Evolutionary conservation across 1,140 invertebrate species (phyloP).

Genomic region (Coenobita brevimanus): DNA sequence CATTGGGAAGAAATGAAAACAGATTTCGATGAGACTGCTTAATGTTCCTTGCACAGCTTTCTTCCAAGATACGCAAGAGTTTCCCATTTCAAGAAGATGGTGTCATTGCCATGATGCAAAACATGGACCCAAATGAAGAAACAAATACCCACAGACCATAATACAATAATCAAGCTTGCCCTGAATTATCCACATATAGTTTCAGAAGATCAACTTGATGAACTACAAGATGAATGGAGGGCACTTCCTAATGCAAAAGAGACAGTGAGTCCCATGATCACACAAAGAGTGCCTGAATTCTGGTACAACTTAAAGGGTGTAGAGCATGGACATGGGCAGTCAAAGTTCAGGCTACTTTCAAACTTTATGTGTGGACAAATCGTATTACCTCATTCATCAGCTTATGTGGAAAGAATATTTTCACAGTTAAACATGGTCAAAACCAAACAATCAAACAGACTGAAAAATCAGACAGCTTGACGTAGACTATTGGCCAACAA

Average conservation of each 20-base stretch:
- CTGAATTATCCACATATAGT: background rate
- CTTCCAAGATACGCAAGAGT: too few species aligned
- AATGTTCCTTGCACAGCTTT: too few species aligned
- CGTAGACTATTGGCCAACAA: conserved; percentile 16
- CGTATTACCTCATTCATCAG: background rate
- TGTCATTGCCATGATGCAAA: conserved; percentile 22
- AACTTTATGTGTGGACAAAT: conserved; percentile 18
- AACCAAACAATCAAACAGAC: conserved; percentile 28
- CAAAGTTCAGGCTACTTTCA: conserved; percentile 18
- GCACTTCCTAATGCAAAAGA: background rate
- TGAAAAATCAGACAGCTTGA: conserved; percentile 25
- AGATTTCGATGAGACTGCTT: too few species aligned
- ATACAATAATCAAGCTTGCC: conserved; percentile 23
- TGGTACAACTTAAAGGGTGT: conserved; percentile 14
- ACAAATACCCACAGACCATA: background rate
- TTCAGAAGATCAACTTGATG: too few species aligned
- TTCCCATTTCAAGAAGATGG: conserved; percentile 7
- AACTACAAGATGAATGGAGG: too few species aligned
- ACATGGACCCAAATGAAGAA: conserved; percentile 20
- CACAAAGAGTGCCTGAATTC: conserved; percentile 16
- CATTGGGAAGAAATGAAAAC: too few species aligned
- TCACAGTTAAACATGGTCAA: conserved; percentile 30
- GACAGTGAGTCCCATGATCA: conserved; percentile 3
- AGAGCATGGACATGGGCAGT: background rate
- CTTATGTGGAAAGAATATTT: conserved; percentile 27